Evolutionary conservation across 2,888 invertebrate species (phyloP), one percentile per base, ranked within the genome.

Genomic region (Charanyca ferruginea): DNA sequence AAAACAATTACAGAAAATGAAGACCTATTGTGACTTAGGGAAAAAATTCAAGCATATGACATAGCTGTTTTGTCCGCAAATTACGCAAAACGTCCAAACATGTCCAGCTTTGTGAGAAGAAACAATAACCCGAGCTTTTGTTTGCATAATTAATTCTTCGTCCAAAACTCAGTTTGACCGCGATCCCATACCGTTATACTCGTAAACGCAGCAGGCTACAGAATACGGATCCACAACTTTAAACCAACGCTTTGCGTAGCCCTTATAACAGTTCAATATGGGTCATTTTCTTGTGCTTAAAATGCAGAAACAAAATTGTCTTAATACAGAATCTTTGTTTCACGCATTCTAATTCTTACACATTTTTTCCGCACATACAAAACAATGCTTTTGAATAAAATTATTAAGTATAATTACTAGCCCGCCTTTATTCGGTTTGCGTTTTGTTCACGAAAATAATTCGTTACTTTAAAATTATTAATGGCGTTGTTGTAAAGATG

Each of bases 41-140:
- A 74, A 80, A 80, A 72, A 79, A 52, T 32, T 41, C 42, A 65
- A 83, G 84, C 87, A 87, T 83, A 75, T 89, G 87, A 87, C 87
- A 75, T 79, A 75, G 85, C 83, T 89, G 86, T 90, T 91, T 90
- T 89, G 89, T 89, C 82, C 74, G 83, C 89, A 89, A 83, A 93
- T 94, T 93, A 95, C 95, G 94, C 95, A 95, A 95, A 93, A 90
- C 83, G 93, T 94, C 94, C 89, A 94, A 95, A 95, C 92, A 94
- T 67, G 86, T 85, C 87, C 84, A 76, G 81, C 81, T 85, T 92
- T 89, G 88, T 90, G 80, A 84, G 81, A 88, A 90, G 88, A 91
- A 91, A 94, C 94, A 93, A 94, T 91, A 92, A 90, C 90, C 83
- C 79, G 80, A 77, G 87, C 87, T 91, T 92, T 91, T 94, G 94